These are phyloP conservation scores for Crocallis elinguaria DNA, from an alignment of 2,888 invertebrate genomes.

Conservation along the genomic window DNA sequence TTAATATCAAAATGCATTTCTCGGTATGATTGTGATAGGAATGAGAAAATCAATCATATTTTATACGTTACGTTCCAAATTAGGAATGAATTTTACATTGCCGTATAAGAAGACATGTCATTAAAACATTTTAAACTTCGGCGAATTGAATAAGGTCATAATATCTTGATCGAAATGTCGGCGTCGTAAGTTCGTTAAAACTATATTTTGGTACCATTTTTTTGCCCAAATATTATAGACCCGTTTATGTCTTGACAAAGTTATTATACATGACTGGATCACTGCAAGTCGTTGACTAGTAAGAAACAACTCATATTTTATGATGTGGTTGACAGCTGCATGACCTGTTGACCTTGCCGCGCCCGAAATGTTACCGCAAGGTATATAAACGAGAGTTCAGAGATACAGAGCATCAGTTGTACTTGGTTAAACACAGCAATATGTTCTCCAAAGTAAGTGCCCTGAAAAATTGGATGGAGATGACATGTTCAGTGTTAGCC, in stretches of 20 bases:
- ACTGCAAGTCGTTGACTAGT: neutral
- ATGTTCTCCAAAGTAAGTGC: slow-evolving; percentile 76
- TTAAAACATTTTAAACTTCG: too few relatives aligned
- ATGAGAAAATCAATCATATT: too few relatives aligned
- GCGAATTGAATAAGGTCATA: too few relatives aligned
- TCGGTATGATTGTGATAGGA: too few relatives aligned
- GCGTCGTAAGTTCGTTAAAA: too few relatives aligned
- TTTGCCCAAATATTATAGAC: neutral
- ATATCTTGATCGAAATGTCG: too few relatives aligned
- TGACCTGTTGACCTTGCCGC: slow-evolving; percentile 73
- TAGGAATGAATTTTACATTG: too few relatives aligned
- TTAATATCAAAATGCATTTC: too few relatives aligned
- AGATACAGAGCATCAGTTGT: slow-evolving; percentile 63
- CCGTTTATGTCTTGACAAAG: neutral
- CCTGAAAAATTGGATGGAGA: neutral
- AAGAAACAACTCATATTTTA: slow-evolving; percentile 33
- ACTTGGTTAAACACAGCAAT: slow-evolving; percentile 52
- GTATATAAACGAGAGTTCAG: slow-evolving; percentile 63
- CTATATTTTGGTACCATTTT: neutral
- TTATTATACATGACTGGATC: neutral
- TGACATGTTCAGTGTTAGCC: slow-evolving; percentile 6
- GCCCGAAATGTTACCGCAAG: slow-evolving; percentile 56
- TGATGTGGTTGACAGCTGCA: slow-evolving; percentile 43
- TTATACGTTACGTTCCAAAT: too few relatives aligned
- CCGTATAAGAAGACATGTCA: too few relatives aligned